These are phyloP conservation scores for Heliconius cydno DNA, from an alignment of 2,888 invertebrate species.

Conservation along the genomic window DNA sequence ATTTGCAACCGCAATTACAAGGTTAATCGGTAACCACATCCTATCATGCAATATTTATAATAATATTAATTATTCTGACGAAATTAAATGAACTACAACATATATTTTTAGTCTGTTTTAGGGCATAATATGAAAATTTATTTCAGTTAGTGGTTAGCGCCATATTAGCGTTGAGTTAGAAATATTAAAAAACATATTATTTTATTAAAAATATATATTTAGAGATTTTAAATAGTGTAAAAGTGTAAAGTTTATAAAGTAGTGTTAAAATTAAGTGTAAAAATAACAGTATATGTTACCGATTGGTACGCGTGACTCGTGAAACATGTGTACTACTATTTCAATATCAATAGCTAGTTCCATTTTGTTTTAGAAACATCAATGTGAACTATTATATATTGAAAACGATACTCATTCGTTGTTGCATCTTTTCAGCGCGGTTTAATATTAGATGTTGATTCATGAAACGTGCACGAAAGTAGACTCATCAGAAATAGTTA, in stretches of 20 bases:
- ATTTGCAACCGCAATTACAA: constrained; percentile 27
- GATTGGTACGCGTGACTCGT: constrained; percentile 52
- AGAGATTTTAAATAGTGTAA: constrained; percentile 3
- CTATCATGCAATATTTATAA: constrained; percentile 40
- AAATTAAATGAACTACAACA: constrained; percentile 30
- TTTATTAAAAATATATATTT: not conserved
- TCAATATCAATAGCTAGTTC: constrained; percentile 62
- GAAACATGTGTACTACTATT: constrained; percentile 58
- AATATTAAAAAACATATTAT: constrained; percentile 9
- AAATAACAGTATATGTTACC: constrained; percentile 53
- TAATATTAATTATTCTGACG: constrained; percentile 29
- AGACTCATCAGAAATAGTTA: constrained; percentile 68
- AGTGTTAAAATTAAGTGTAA: not conserved
- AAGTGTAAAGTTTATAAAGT: constrained; percentile 4
- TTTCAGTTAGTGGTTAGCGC: constrained; percentile 19
- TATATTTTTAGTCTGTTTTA: constrained; percentile 30
- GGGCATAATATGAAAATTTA: constrained; percentile 7
- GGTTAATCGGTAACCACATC: constrained; percentile 37
- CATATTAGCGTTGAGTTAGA: constrained; percentile 4
- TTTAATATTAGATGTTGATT: constrained; percentile 75
- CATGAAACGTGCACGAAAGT: constrained; percentile 63
- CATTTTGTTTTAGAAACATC: constrained; percentile 51
- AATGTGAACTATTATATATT: constrained; percentile 51
- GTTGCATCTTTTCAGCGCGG: constrained; percentile 63
- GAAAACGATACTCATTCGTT: constrained; percentile 59